Evolutionary conservation across 1,140 invertebrate species (phyloP).

Genomic region (Lepidostoma basale): DNA sequence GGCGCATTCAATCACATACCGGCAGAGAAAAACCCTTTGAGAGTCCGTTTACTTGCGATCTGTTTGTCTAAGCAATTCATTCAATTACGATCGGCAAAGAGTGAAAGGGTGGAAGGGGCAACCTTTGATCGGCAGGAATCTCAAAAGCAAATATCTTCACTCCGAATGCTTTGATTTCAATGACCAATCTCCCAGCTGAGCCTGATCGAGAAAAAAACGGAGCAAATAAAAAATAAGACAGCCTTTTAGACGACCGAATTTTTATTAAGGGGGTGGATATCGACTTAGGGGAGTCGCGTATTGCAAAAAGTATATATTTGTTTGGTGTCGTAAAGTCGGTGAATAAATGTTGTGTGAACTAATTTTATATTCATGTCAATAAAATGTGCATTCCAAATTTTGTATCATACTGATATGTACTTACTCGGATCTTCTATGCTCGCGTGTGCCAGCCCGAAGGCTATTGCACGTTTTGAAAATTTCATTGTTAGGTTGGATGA

Average conservation of each 20-base stretch:
- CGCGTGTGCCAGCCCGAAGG: too few species aligned
- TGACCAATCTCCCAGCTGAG: constrained; percentile 20
- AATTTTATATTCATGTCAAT: constrained; percentile 23
- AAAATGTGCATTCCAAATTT: constrained; percentile 8
- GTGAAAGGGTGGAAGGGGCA: constrained; percentile 32
- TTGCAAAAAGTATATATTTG: constrained; percentile 15
- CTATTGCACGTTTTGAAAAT: too few species aligned
- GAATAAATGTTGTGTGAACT: constrained; percentile 29
- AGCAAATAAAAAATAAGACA: constrained; percentile 38
- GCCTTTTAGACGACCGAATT: constrained; percentile 23
- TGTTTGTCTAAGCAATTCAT: constrained; percentile 48
- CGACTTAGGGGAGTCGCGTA: constrained; percentile 30
- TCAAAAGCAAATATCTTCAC: constrained; percentile 39
- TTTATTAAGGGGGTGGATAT: constrained; percentile 32
- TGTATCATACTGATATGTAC: background rate
- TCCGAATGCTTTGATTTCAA: constrained; percentile 39
- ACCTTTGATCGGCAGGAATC: constrained; percentile 43
- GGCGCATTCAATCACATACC: constrained; percentile 32
- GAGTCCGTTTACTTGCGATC: constrained; percentile 45
- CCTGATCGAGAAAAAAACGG: constrained; percentile 20
- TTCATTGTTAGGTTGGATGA: too few species aligned
- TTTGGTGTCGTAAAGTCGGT: background rate
- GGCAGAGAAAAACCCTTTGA: constrained; percentile 44
- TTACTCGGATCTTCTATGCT: background rate
- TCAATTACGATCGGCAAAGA: constrained; percentile 46